These are phyloP conservation scores for Danio tinwini DNA, from an alignment of 2,797 vertebrate species.

Conservation along the genomic window DNA sequence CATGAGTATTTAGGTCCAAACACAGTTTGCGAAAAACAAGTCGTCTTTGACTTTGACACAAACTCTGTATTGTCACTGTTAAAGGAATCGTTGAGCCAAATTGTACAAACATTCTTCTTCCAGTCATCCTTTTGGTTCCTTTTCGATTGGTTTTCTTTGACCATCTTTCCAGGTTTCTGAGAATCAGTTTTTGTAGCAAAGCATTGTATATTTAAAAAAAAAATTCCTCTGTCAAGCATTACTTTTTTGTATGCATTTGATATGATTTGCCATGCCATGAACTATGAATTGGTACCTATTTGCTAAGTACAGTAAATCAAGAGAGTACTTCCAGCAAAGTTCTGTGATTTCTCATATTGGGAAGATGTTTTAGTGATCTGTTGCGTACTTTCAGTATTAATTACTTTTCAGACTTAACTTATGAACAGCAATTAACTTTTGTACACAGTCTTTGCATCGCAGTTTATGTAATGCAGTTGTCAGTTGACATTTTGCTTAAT, in stretches of 20 bases:
- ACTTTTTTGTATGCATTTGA: constrained; percentile 59
- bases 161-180: constrained; percentile 67
- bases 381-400: constrained; percentile 83
- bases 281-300: constrained; percentile 79
- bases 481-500: constrained; percentile 51
- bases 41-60: constrained; percentile 60
- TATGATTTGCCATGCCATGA: constrained; percentile 78
- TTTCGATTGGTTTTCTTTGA: constrained; percentile 74
- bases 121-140: constrained; percentile 65
- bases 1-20: constrained; percentile 70
- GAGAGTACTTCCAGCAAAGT: constrained; percentile 78
- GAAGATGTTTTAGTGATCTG: constrained; percentile 80
- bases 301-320: constrained; percentile 77
- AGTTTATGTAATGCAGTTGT: constrained; percentile 32
- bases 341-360: constrained; percentile 87
- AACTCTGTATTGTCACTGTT: constrained; percentile 63
- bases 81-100: constrained; percentile 80
- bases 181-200: constrained; percentile 73
- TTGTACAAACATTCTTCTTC: constrained; percentile 64
- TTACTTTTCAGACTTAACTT: constrained; percentile 75
- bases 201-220: constrained; percentile 73
- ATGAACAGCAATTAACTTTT: constrained; percentile 63
- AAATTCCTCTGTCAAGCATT: constrained; percentile 65
- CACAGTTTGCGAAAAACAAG: constrained; percentile 73
- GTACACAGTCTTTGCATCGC: constrained; percentile 48